phyloP scores from a whole-genome alignment of 2,797 vertebrate genomes.

The Catostomus latipinnis region DNA sequence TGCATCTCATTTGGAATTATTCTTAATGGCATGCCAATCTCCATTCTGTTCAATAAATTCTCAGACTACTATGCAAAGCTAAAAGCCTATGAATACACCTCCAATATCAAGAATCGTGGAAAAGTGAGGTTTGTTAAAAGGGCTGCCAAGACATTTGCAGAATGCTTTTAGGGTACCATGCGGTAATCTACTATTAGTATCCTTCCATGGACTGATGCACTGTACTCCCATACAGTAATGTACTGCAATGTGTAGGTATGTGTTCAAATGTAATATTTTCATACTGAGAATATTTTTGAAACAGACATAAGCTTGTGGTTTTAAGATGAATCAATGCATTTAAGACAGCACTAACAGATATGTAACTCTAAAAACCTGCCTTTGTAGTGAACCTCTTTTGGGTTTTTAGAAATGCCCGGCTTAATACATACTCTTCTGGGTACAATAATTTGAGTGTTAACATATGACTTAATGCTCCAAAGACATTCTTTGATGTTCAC shows the following conservation, averaged over 20 bases:
- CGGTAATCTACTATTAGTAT: not conserved
- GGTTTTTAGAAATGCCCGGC: too few relatives aligned
- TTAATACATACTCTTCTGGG: not conserved
- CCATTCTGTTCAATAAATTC: constrained; percentile 84
- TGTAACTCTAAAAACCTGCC: too few relatives aligned
- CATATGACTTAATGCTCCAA: not conserved
- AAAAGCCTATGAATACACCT: constrained; percentile 75
- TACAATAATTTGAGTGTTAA: not conserved
- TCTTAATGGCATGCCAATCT: constrained; percentile 85
- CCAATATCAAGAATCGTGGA: constrained; percentile 63
- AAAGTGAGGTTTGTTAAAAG: constrained; percentile 70
- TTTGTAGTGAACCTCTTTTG: too few relatives aligned
- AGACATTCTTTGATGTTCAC: too few relatives aligned
- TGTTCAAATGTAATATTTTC: not conserved
- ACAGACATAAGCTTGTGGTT: not conserved
- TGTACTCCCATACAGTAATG: too few relatives aligned
- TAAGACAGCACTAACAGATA: not conserved
- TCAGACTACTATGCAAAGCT: constrained; percentile 85
- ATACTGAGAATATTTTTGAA: not conserved
- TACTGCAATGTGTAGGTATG: not conserved
- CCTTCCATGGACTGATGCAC: not conserved
- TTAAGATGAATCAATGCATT: not conserved
- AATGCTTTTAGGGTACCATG: constrained; percentile 60
- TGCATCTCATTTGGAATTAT: constrained; percentile 86
- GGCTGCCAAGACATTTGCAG: constrained; percentile 58